Evolutionary conservation across 2,113 vertebrate genomes (phyloP).

Genomic region (zebrafish (Danio rerio)): DNA sequence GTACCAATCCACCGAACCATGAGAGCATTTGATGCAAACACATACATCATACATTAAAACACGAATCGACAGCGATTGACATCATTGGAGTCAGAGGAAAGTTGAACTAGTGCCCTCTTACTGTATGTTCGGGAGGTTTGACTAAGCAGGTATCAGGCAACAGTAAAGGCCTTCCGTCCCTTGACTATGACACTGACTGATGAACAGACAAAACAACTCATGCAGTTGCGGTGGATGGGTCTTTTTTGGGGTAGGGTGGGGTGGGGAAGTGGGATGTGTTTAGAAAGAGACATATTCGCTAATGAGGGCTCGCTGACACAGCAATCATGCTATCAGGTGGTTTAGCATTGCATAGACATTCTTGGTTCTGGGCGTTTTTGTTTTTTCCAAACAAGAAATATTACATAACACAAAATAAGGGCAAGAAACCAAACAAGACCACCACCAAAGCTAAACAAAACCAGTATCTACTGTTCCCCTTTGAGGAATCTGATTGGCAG

Average conservation of each 20-base stretch:
- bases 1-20: slow-evolving; percentile 59
- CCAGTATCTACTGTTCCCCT: slow-evolving; percentile 43
- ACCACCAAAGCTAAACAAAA: slow-evolving; percentile 41
- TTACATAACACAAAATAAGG: slow-evolving; percentile 63
- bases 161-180: neutral
- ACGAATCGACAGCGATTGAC: slow-evolving; percentile 65
- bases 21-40: slow-evolving; percentile 64
- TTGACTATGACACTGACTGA: slow-evolving; percentile 51
- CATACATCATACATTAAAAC: slow-evolving; percentile 39
- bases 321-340: slow-evolving; percentile 50
- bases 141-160: slow-evolving; percentile 13
- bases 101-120: neutral
- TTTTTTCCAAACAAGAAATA: neutral
- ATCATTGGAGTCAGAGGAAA: slow-evolving; percentile 34
- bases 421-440: slow-evolving; percentile 62
- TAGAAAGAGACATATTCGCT: neutral
- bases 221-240: slow-evolving; percentile 51
- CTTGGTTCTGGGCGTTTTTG: slow-evolving; percentile 68
- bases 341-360: slow-evolving; percentile 78
- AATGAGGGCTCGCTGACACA: slow-evolving; percentile 24
- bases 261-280: slow-evolving; percentile 10
- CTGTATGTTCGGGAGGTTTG: neutral
- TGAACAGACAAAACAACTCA: slow-evolving; percentile 48
- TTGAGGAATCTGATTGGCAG: slow-evolving; percentile 58
- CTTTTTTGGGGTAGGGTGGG: slow-evolving; percentile 35